Evolutionary conservation across 2,888 invertebrate genomes (phyloP).

Genomic region (Lamellibrachia satsuma): DNA sequence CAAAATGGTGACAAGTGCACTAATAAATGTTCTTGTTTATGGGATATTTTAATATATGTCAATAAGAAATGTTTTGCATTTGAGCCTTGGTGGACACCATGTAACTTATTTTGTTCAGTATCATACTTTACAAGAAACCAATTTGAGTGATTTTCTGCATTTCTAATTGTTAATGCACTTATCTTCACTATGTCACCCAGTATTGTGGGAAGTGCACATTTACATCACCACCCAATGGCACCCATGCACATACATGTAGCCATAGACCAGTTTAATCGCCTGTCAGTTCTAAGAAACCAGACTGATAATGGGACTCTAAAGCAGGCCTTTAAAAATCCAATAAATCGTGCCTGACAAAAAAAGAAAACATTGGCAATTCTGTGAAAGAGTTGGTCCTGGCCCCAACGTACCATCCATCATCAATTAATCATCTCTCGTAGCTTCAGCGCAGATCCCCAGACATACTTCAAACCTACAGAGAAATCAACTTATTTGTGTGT

Average conservation of each 20-base stretch:
- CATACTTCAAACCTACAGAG: neutral
- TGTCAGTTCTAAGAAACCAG: neutral
- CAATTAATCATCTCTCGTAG: neutral
- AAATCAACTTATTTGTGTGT: constrained; percentile 4
- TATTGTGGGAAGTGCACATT: neutral
- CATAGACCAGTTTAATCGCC: neutral
- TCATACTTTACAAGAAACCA: no score
- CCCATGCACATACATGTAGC: no score
- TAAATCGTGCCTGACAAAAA: neutral
- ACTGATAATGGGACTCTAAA: neutral
- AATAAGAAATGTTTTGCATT: no score
- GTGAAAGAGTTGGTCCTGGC: neutral
- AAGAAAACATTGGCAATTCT: neutral
- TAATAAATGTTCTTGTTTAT: no score
- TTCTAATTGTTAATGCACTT: no score
- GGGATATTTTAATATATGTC: no score
- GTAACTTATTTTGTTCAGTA: no score
- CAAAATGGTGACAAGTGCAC: no score
- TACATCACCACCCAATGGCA: neutral
- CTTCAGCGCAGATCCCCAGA: neutral
- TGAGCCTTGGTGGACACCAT: no score
- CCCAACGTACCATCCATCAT: neutral
- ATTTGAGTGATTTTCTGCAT: no score
- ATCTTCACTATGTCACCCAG: no score
- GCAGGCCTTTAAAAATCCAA: neutral